Evolutionary conservation across 2,113 vertebrate genomes (phyloP).

Genomic region (Geothlypis trichas): DNA sequence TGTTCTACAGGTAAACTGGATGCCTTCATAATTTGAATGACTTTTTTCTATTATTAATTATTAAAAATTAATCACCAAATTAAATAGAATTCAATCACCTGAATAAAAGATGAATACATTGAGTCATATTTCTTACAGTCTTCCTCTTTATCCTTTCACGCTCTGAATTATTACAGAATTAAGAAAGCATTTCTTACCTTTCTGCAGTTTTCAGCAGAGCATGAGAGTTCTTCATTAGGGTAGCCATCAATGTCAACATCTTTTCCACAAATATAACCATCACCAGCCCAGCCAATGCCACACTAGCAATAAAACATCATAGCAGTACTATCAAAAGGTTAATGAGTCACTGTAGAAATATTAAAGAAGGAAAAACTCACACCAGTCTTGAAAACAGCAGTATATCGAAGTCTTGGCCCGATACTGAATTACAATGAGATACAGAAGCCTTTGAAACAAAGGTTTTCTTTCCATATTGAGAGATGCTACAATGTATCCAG

Average conservation of each 20-base stretch:
- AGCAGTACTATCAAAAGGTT: neutral
- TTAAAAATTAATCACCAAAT: neutral
- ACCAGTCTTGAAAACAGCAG: neutral
- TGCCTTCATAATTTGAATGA: neutral
- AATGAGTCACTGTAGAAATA: neutral
- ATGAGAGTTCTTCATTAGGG: constrained; percentile 84
- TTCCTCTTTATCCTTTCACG: neutral
- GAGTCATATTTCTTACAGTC: neutral
- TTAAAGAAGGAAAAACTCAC: neutral
- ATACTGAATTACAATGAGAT: neutral
- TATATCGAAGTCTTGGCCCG: neutral
- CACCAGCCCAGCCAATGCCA: constrained; percentile 92
- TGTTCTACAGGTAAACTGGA: neutral
- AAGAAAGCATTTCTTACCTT: constrained; percentile 77
- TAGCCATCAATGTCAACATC: constrained; percentile 96
- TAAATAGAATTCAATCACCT: neutral
- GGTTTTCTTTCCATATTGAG: neutral
- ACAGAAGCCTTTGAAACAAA: neutral
- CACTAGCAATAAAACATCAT: constrained; percentile 78
- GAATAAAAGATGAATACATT: neutral
- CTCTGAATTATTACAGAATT: neutral
- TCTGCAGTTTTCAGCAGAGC: constrained; percentile 83
- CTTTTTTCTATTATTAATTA: neutral
- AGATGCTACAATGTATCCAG: neutral
- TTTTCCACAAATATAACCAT: constrained; percentile 90